A percentile compares a stretch with the other conserved stretches of the same genome.
These are phyloP conservation scores for Cossypha niveicapilla DNA, from an alignment of 2,797 vertebrate genomes.

Conservation along the genomic window DNA sequence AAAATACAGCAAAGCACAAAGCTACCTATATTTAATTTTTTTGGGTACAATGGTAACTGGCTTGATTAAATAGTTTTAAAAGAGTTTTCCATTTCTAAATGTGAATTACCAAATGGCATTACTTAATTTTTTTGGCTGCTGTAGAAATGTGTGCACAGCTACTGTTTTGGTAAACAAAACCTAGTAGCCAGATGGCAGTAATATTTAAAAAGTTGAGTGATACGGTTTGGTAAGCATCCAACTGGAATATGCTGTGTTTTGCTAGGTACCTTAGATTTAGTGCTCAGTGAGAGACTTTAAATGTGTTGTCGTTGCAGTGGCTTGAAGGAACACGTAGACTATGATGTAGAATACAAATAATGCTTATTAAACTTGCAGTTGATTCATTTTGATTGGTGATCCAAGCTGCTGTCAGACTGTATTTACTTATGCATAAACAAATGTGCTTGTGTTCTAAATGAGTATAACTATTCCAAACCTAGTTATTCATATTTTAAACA, in stretches of 20 bases:
- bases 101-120: conserved; percentile 40
- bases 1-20: not conserved
- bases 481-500: conserved; percentile 62
- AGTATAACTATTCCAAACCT: conserved; percentile 26
- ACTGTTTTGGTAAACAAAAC: conserved; percentile 72
- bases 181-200: conserved; percentile 69
- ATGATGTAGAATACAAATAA: conserved; percentile 62
- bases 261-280: conserved; percentile 56
- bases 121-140: conserved; percentile 50
- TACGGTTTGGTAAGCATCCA: conserved; percentile 53
- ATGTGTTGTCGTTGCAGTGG: conserved; percentile 26
- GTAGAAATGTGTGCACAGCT: conserved; percentile 62
- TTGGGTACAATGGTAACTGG: not conserved
- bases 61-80: not conserved
- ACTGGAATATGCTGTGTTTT: conserved; percentile 56
- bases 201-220: conserved; percentile 57
- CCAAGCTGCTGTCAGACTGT: conserved; percentile 61
- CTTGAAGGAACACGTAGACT: conserved; percentile 54
- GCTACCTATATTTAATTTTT: not conserved
- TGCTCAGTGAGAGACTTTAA: conserved; percentile 41
- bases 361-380: conserved; percentile 63
- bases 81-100: not conserved
- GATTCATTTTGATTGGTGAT: conserved; percentile 61
- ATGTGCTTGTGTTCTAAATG: conserved; percentile 47
- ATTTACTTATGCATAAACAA: conserved; percentile 59